Conservation (phyloP, 1,140 invertebrate species). For the Yoshiicerus persimilis region DNA sequence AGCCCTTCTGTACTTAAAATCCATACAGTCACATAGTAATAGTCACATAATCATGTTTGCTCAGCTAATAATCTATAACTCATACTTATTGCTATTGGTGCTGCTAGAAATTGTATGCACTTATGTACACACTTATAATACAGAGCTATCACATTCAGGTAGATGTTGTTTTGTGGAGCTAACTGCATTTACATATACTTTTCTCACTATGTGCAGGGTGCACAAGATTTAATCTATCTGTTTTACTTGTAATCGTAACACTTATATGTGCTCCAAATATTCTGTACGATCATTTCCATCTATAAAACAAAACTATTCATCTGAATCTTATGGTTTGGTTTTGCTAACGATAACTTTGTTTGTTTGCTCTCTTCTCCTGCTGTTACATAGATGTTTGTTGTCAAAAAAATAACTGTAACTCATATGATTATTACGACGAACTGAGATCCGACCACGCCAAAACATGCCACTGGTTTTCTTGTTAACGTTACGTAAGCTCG, state of each 20-base stretch:
- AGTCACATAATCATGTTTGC: not conserved
- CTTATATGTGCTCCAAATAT: not conserved
- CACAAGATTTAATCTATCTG: not conserved
- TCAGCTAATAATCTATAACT: not conserved
- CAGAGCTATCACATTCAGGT: not conserved
- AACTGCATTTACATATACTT: not conserved
- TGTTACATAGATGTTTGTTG: slow-evolving; percentile 10
- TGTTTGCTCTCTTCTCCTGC: slow-evolving; percentile 3
- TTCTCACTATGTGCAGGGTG: not conserved
- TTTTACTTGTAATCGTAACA: not conserved
- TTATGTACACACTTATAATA: too few species aligned
- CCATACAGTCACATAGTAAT: not conserved
- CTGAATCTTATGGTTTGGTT: not conserved
- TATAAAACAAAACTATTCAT: not conserved
- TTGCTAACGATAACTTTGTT: not conserved
- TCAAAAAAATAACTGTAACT: not conserved
- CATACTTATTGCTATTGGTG: too few species aligned
- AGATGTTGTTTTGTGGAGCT: not conserved
- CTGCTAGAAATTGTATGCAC: too few species aligned
- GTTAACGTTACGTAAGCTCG: not conserved
- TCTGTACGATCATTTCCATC: not conserved
- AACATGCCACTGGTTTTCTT: not conserved
- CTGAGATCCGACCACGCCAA: not conserved
- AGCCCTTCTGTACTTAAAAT: not conserved
- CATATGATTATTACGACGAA: not conserved